A percentile compares a stretch with the other conserved stretches of the same genome.
Evolutionary conservation across 2,888 invertebrate species (phyloP).

Genomic region (Melieria picta): DNA sequence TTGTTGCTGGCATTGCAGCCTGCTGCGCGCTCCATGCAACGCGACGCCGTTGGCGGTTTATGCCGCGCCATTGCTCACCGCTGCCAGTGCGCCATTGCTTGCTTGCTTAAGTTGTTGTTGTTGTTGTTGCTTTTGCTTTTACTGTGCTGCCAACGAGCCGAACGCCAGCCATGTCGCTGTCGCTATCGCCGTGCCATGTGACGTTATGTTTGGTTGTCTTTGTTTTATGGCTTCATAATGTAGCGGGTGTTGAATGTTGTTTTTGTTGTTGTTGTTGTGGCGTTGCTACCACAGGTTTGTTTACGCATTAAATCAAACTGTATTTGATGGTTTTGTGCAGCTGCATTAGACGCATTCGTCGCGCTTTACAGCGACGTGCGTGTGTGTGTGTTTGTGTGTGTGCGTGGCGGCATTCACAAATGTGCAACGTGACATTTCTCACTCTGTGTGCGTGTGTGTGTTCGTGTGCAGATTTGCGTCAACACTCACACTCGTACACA

Average conservation of each 20-base stretch:
- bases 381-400: neutral
- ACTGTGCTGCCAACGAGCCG: neutral
- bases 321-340: neutral
- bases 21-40: neutral
- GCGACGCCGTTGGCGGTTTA: constrained; percentile 10
- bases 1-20: neutral
- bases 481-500: too few relatives aligned
- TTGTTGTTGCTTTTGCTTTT: constrained; percentile 6
- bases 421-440: too few relatives aligned
- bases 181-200: neutral
- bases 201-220: constrained; percentile 6
- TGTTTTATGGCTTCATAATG: constrained; percentile 4
- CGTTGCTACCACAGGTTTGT: constrained; percentile 1
- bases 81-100: neutral
- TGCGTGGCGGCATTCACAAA: neutral
- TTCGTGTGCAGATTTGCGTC: too few relatives aligned
- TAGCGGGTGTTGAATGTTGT: neutral
- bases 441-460: too few relatives aligned
- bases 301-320: constrained; percentile 3
- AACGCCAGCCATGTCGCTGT: neutral
- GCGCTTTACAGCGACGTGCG: neutral
- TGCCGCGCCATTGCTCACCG: neutral
- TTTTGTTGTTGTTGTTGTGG: neutral
- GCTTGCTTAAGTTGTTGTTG: neutral
- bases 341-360: neutral